A percentile compares a stretch with the other conserved stretches of the same genome.
Evolutionary conservation across 2,797 vertebrate genomes (phyloP).

Genomic region (Aphelocoma californica): DNA sequence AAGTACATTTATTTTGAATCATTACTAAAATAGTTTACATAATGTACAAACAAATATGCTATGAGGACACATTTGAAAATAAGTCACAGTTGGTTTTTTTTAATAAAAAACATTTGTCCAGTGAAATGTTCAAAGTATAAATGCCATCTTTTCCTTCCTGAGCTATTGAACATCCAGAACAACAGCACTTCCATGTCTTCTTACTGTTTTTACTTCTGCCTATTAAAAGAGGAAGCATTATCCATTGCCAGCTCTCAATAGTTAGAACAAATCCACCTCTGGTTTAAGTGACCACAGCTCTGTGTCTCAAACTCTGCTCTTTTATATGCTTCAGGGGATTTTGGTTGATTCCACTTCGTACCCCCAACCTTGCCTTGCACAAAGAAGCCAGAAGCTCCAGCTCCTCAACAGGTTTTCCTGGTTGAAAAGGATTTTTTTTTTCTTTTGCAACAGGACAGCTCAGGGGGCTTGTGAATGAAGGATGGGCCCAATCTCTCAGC

Average conservation of each 20-base stretch:
- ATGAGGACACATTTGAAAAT: neutral
- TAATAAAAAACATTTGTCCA: constrained; percentile 59
- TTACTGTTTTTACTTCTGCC: neutral
- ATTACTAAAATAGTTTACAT: constrained; percentile 73
- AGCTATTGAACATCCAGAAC: constrained; percentile 54
- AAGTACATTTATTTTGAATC: constrained; percentile 70
- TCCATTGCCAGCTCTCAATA: neutral
- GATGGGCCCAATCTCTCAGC: neutral
- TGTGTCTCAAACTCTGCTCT: neutral
- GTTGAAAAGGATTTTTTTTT: neutral
- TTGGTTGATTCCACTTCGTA: neutral
- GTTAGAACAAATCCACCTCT: neutral
- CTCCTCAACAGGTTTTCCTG: neutral
- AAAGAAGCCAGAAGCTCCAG: neutral
- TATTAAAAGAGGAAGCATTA: neutral
- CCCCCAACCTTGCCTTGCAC: neutral
- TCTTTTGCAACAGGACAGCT: neutral
- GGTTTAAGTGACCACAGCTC: neutral
- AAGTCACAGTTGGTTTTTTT: constrained; percentile 39
- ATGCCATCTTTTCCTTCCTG: constrained; percentile 58
- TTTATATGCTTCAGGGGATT: neutral
- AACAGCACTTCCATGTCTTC: constrained; percentile 38
- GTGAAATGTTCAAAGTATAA: constrained; percentile 61
- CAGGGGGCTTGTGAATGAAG: neutral
- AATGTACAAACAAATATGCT: constrained; percentile 53